Evolutionary conservation across 2,113 vertebrate genomes (phyloP), one percentile per base, ranked within the genome.

Genomic region (Picathartes gymnocephalus): DNA sequence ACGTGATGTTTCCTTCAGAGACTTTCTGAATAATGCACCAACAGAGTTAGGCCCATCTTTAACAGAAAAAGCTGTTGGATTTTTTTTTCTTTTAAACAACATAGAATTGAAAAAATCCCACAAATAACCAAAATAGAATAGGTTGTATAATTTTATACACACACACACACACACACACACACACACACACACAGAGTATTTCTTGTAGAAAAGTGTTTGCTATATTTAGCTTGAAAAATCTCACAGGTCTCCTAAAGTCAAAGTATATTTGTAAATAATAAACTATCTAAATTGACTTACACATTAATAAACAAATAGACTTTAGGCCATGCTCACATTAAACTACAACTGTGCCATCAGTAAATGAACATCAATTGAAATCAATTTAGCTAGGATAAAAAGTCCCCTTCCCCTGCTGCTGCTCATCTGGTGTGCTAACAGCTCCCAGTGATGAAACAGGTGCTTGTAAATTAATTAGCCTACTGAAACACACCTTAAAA

Each of bases 381-480:
- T 98, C 97, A 98, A 96, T 98, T 98, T 98, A 97, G 95, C 95
- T 42, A 28, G 91, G 95, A 98, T 97, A 95, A 96, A 96, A 97
- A 96, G 94, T 98, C 97, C 96, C 95, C 86, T 97, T 97, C 96
- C 97, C 92, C 86, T 97, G 96, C 97, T 95, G 96, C 81, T 96
- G 96, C 97, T 98, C 98, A 97, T 98, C 98, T 98, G 97, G 86
- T 95, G 95, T 96, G 97, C 96, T 95, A 98, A 97, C 97, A 97
- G 97, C 97, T 98, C 97, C 98, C 97, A 87, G 98, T 96, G 89
- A 98, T 97, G 98, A 98, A 98, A 98, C 98, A 98, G 98, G 98
- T 99, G 98, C 98, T 98, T 98, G 98, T 98, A 98, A 98, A 98
- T 98, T 98, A 98, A 99, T 99, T 98, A 98, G 98, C 98, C 98